Evolutionary conservation across 2,113 vertebrate genomes (phyloP).

Genomic region (Scophthalmus maximus): DNA sequence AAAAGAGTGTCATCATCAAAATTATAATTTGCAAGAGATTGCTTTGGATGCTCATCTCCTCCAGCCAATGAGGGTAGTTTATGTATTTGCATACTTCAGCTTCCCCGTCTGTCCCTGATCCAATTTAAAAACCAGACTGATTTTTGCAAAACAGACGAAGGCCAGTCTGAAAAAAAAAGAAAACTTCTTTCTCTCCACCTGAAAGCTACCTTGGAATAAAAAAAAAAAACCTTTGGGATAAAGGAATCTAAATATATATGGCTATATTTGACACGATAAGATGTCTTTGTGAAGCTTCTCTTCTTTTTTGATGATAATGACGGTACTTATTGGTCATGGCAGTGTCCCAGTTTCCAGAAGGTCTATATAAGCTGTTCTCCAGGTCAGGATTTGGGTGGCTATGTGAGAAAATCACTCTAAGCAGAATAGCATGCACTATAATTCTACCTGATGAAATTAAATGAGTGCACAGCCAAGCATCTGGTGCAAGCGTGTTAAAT

Average conservation of each 20-base stretch:
- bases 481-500: conserved; percentile 44
- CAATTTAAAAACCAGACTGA: not conserved
- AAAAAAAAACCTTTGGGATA: conserved; percentile 12
- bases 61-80: not conserved
- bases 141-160: conserved; percentile 17
- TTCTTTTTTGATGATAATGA: conserved; percentile 16
- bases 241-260: conserved; percentile 47
- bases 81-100: conserved; percentile 1
- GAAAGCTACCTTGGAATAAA: conserved; percentile 28
- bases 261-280: conserved; percentile 20
- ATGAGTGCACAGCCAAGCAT: conserved; percentile 31
- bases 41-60: not conserved
- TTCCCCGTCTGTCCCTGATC: conserved; percentile 1
- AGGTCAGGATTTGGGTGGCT: conserved; percentile 74
- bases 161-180: not conserved
- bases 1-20: not conserved
- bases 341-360: conserved; percentile 34
- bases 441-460: conserved; percentile 27
- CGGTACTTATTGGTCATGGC: conserved; percentile 24
- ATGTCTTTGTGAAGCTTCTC: conserved; percentile 7
- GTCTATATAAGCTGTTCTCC: conserved; percentile 61
- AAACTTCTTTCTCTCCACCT: conserved; percentile 1
- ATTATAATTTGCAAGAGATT: conserved; percentile 1
- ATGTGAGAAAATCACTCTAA: conserved; percentile 66
- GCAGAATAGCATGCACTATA: conserved; percentile 56